Base-by-base conservation (phyloP, 2,797 vertebrate genomes). In the Argentina silus region DNA sequence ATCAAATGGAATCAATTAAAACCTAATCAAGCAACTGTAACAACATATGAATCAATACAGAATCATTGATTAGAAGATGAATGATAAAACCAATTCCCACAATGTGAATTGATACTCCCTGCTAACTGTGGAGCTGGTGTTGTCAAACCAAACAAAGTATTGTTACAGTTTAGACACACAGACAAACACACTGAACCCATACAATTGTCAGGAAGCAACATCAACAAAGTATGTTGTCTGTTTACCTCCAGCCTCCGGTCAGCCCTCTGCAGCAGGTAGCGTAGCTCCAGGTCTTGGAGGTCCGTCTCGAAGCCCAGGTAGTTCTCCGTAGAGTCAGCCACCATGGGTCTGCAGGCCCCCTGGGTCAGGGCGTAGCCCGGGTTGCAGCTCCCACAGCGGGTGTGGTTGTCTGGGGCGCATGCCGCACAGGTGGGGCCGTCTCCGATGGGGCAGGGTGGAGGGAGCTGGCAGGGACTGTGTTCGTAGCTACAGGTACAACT, bases 291-390 rank as follows among this genome's bases (percentile, higher is more conserved):
- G 87, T 99, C 97, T 83, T 98, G 97, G 59, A 98, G 94, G 90
- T 99, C 97, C 0, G 95, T 98, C 90, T 99, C 97, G 0, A 99
- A 98, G 44, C 97, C 96, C 8, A 99, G 93, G 86, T 98, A 98
- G 91, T 98, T 97, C 77, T 99, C 97, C 0, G 97, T 98, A 0
- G 97, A 96, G 85, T 98, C 97, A 0, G 97, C 97, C 57, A 98
- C 97, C 89, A 97, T 96, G 0, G 96, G 95, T 80, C 95, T 95
- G 87, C 97, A 99, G 63, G 89, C 81, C 0, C 97, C 97, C 74
- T 98, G 97, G 70, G 88, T 94, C 67, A 98, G 90, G 90, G 94
- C 93, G 76, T 96, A 97, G 72, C 97, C 97, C 0, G 88, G 78
- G 48, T 98, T 98, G 90, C 97, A 99, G 90, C 93, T 90, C 1